phyloP scores from a whole-genome alignment of 2,113 vertebrate genomes.

The Sceloporus tristichus region DNA sequence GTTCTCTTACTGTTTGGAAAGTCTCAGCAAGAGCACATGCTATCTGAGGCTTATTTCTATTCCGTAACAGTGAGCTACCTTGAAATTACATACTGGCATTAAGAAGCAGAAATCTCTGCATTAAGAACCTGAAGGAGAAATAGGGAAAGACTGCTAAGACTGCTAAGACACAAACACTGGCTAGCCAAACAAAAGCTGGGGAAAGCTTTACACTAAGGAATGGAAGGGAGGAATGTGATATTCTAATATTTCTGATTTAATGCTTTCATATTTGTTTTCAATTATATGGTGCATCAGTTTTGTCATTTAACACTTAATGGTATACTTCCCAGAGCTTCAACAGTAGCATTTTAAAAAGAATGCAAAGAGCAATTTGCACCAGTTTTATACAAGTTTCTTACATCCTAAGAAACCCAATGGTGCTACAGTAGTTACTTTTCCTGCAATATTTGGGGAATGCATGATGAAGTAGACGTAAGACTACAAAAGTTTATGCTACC shows the following conservation, averaged over 20 bases:
- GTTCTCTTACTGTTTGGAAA: background rate
- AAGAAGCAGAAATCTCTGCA: background rate
- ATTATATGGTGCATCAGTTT: background rate
- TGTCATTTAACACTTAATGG: background rate
- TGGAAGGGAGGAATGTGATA: background rate
- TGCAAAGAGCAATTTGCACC: background rate
- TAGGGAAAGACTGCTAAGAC: background rate
- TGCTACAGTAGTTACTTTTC: background rate
- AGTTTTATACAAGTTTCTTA: background rate
- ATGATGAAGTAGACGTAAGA: too few relatives aligned
- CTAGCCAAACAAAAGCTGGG: background rate
- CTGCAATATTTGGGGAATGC: too few relatives aligned
- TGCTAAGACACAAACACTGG: too few relatives aligned
- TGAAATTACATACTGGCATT: background rate
- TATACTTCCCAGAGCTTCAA: background rate
- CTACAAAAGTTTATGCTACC: too few relatives aligned
- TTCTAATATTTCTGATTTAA: background rate
- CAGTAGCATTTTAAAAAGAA: background rate
- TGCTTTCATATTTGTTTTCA: background rate
- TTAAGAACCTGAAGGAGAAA: background rate
- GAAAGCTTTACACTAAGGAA: background rate
- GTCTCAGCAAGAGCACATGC: background rate
- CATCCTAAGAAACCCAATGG: background rate
- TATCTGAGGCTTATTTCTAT: background rate
- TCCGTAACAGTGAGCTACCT: background rate